These are phyloP conservation scores for Calypte anna DNA, from an alignment of 2,113 vertebrate genomes.

Conservation along the genomic window DNA sequence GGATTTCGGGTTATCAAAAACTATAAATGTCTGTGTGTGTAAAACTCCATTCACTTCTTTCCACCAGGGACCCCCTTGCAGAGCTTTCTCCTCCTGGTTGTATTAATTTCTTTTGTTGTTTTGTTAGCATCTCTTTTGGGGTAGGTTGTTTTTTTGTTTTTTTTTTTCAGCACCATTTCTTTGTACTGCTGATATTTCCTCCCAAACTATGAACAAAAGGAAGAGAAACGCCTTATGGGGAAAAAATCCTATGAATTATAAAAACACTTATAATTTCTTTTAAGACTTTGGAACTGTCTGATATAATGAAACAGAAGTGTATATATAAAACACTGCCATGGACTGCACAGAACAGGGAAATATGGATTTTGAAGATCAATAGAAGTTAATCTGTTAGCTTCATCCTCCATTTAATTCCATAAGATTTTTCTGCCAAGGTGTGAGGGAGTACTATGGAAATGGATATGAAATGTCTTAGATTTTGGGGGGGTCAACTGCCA, in stretches of 20 bases:
- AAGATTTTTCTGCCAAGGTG: not conserved
- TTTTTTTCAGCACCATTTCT: not conserved
- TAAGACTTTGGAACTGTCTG: not conserved
- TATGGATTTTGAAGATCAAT: not conserved
- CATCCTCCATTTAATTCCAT: not conserved
- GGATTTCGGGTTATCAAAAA: conserved; percentile 28
- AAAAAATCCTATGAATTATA: not conserved
- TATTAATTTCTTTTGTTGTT: conserved; percentile 22
- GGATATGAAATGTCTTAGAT: not conserved
- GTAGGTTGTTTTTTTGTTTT: not conserved
- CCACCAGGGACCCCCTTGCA: not conserved
- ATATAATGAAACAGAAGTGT: not conserved
- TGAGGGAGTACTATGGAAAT: not conserved
- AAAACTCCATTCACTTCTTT: not conserved
- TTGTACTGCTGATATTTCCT: not conserved
- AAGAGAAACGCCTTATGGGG: not conserved
- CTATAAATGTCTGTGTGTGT: not conserved
- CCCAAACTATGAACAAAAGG: not conserved
- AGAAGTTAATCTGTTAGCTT: not conserved
- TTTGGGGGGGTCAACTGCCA: not conserved
- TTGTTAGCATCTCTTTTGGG: conserved; percentile 9
- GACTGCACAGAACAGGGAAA: not conserved
- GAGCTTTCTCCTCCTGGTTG: conserved; percentile 2
- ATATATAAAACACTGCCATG: not conserved
- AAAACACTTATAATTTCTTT: not conserved